A percentile compares a stretch with the other conserved stretches of the same genome.
Evolutionary conservation across 2,888 invertebrate genomes (phyloP).

Genomic region (Drosophila paracracens): DNA sequence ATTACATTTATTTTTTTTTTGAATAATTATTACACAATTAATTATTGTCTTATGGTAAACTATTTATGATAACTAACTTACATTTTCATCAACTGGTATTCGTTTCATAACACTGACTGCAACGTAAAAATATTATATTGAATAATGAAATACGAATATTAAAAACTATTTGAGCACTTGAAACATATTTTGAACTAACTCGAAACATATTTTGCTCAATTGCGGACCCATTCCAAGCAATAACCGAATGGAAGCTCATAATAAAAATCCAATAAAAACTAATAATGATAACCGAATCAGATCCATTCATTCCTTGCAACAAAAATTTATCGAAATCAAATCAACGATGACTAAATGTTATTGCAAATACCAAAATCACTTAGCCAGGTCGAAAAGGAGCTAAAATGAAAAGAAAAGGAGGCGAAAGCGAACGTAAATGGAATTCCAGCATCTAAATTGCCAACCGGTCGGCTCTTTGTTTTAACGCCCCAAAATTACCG

Average conservation of each 20-base stretch:
- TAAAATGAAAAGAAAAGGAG: slow-evolving; percentile 11
- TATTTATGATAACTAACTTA: background rate
- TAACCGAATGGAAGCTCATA: background rate
- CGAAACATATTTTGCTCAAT: background rate
- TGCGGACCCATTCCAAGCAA: background rate
- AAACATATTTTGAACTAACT: background rate
- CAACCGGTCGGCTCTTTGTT: slow-evolving; percentile 30
- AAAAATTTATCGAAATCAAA: slow-evolving; percentile 40
- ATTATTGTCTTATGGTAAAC: background rate
- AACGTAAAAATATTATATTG: too few relatives aligned
- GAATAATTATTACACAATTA: background rate
- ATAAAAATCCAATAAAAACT: slow-evolving; percentile 3
- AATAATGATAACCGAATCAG: slow-evolving; percentile 25
- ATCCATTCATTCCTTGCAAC: slow-evolving; percentile 13
- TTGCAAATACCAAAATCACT: slow-evolving; percentile 60
- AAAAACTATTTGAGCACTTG: background rate
- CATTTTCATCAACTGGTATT: background rate
- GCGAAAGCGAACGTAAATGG: slow-evolving; percentile 3
- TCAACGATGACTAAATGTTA: slow-evolving; percentile 46
- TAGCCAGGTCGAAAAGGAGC: slow-evolving; percentile 38
- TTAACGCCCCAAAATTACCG: slow-evolving; percentile 56
- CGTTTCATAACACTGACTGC: background rate
- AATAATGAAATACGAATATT: background rate
- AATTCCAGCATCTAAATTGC: slow-evolving; percentile 21
- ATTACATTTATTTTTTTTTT: background rate